Conservation (phyloP, 2,797 vertebrate genomes). For the Myotis planiceps region DNA sequence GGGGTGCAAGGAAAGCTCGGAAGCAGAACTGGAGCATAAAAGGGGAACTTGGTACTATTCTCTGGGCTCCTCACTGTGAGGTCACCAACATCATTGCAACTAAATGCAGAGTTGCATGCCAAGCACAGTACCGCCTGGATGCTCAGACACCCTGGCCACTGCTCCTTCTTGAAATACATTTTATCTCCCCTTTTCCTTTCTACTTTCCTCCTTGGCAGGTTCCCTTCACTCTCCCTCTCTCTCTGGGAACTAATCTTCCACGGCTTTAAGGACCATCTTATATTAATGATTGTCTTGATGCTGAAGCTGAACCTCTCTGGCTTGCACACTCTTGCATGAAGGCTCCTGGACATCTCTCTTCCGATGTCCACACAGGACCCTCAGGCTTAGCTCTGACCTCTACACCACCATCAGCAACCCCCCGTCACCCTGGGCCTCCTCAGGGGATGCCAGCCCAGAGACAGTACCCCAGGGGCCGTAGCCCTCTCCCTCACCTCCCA, state of each 20-base stretch:
- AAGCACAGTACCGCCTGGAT: fast-evolving
- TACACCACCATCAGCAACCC: not conserved
- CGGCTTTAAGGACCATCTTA: not conserved
- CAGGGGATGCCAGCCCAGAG: not conserved
- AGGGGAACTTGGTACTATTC: not conserved
- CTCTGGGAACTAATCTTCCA: not conserved
- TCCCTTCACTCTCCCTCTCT: not conserved
- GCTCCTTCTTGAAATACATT: not conserved
- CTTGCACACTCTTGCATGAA: not conserved
- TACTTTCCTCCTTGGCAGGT: too few species aligned
- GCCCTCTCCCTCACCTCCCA: not conserved
- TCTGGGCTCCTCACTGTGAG: not conserved
- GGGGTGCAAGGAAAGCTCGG: not conserved
- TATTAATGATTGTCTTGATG: not conserved
- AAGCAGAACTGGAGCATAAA: too few species aligned
- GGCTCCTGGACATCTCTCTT: not conserved
- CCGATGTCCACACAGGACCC: not conserved
- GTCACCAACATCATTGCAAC: too few species aligned
- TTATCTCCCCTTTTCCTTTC: not conserved
- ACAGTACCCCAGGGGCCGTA: not conserved
- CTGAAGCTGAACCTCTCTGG: not conserved
- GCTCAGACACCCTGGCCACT: fast-evolving
- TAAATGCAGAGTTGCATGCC: fast-evolving
- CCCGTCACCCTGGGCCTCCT: not conserved
- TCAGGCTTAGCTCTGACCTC: too few species aligned